Base-by-base conservation (phyloP, 2,888 invertebrate genomes). In the Stenodera caucasica region DNA sequence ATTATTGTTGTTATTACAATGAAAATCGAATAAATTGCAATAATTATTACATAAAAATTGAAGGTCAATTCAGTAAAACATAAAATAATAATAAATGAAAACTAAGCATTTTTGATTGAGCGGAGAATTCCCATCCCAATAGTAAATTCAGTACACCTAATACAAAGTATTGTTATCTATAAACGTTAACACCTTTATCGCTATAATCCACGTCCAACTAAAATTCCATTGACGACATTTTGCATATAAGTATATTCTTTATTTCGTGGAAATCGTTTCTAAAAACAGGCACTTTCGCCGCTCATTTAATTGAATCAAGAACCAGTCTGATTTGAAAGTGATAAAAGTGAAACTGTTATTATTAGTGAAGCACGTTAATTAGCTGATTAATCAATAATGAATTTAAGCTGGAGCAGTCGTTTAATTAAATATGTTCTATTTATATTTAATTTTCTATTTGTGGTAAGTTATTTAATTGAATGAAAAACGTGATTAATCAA, bases 381-480 rank as follows among this genome's bases (percentile, higher is more conserved):
- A 51, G 40, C 29, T 32, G n/a, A n/a, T n/a, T n/a, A n/a, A n/a
- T n/a, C 49, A 56, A 75, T 71, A 60, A 77, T 77, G 76, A 70
- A 72, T 65, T 64, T 77, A 60, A 72, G 72, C 59, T 76, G 75
- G 70, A 76, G 75, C 64, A 70, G 74, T 37, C 63, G 65, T 68
- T 91, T 91, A 81, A 88, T 94, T 71, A 94, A 94, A 81, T 94
- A 91, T 79, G 84, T 94, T 61, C 86, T 94, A 60, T 93, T 94
- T 80, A 83, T 90, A 67, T 92, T 94, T 84, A 95, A 94, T 81
- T 85, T 93, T 68, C 80, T 92, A 68, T 90, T 93, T 82, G 92
- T 92, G 84, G 94, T 94, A 82, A 90, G 92, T 85, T 70, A 60
- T 55, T 21, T n/a, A 23, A 14, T 2, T 12, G n/a, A 9, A 49